These are phyloP conservation scores for Archivesica marissinica DNA, from an alignment of 1,140 invertebrate genomes.

Conservation along the genomic window DNA sequence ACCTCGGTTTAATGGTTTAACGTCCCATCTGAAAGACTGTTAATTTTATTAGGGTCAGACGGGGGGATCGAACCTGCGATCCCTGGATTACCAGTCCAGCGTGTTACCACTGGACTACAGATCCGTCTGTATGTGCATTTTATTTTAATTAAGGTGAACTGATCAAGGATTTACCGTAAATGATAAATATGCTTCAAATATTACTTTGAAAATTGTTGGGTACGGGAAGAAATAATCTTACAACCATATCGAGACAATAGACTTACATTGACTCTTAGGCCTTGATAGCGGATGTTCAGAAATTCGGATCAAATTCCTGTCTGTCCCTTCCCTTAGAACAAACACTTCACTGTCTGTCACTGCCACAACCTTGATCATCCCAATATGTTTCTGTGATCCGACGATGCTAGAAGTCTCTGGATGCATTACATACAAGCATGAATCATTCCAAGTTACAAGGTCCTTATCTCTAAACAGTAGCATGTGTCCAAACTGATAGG, in stretches of 20 bases:
- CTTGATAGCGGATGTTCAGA: slow-evolving; percentile 48
- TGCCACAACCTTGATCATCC: slow-evolving; percentile 86
- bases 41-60: too few relatives aligned
- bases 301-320: slow-evolving; percentile 75
- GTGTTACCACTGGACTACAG: too few relatives aligned
- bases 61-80: too few relatives aligned
- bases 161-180: too few relatives aligned
- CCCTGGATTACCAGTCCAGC: too few relatives aligned
- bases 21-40: too few relatives aligned
- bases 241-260: background rate
- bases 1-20: too few relatives aligned
- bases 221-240: background rate
- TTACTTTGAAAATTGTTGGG: too few relatives aligned
- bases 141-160: too few relatives aligned
- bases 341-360: slow-evolving; percentile 89
- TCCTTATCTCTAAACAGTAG: slow-evolving; percentile 89
- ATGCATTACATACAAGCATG: slow-evolving; percentile 90
- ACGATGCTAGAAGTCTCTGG: slow-evolving; percentile 86
- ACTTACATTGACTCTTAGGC: slow-evolving; percentile 31
- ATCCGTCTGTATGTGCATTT: too few relatives aligned
- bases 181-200: too few relatives aligned
- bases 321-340: slow-evolving; percentile 85
- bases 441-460: slow-evolving; percentile 90
- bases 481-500: slow-evolving; percentile 88
- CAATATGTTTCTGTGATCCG: slow-evolving; percentile 83